Evolutionary conservation across 2,888 invertebrate genomes (phyloP), one percentile per base, ranked within the genome.

Genomic region (Drosophila rellima): DNA sequence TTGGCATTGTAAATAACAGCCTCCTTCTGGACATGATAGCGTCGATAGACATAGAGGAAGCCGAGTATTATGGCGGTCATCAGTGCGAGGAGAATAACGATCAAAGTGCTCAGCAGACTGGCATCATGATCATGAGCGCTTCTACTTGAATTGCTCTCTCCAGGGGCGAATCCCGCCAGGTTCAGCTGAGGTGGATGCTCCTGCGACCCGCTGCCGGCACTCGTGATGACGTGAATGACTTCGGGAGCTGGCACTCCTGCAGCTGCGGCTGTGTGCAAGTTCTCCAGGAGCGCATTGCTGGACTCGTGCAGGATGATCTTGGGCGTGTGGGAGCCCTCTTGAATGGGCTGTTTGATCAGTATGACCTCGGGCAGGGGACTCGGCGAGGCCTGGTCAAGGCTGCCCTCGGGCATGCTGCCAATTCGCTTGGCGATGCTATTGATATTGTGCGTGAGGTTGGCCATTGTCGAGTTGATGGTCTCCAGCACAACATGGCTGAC

Each of bases 171-270:
- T 2, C 80, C 89, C 0, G 91, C 91, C 52, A 91, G 65, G 51
- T 83, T 80, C 0, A 89, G 57, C 57, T 80, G 72, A 0, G 78
- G 80, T 4, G 56, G 3, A 20, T 75, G 82, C 2, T 80, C 82
- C 57, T 81, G 78, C 0, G 60, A 42, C 0, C 72, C 80, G 17
- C 57, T 51, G 26, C 73, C 78, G 2, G 74, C 66, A 56, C 77
- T 86, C 4, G 92, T 91, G 20, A 92, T 92, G 5, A 92, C 91
- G 39, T 92, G 92, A 31, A 92, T 92, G 0, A 92, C 91, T n/a
- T 92, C 92, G 0, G 92, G 90, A 0, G 88, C 66, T 13, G 89
- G 88, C 0, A 78, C 72, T 0, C 70, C 83, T 0, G 80, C 81
- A 0, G 73, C 71, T 1, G 73, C 81, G 0, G 80, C 82, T 2